phyloP scores from a whole-genome alignment of 2,113 vertebrate genomes.

The Neofelis nebulosa region DNA sequence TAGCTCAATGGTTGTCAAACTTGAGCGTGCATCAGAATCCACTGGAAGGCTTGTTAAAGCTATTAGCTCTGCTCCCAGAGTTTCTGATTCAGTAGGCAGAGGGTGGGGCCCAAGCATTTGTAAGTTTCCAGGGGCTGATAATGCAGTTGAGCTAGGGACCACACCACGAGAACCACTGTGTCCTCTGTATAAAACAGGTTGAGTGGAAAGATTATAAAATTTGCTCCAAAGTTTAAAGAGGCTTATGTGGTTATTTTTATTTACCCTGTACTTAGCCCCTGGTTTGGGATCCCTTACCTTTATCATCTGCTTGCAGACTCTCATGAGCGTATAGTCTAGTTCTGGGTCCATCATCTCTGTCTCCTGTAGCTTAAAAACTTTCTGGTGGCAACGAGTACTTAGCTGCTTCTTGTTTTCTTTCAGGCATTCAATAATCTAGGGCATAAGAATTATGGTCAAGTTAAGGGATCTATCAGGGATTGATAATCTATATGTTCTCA shows the following conservation, averaged over 20 bases:
- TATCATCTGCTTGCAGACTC: conserved; percentile 98
- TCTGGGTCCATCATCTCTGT: conserved; percentile 98
- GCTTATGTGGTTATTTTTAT: neutral
- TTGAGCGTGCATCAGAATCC: neutral
- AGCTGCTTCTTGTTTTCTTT: conserved; percentile 95
- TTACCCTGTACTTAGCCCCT: neutral
- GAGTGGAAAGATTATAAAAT: too few relatives aligned
- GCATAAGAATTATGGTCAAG: neutral
- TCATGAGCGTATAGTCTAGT: conserved; percentile 97
- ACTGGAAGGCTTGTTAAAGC: neutral
- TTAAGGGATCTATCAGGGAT: neutral
- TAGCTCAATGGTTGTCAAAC: neutral
- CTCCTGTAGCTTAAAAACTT: conserved; percentile 97
- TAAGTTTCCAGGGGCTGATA: neutral
- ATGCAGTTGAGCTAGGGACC: neutral
- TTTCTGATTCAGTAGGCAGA: neutral
- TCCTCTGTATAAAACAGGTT: neutral
- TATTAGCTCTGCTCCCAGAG: neutral
- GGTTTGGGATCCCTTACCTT: conserved; percentile 84
- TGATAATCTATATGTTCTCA: neutral
- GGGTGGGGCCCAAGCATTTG: neutral
- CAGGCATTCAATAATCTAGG: conserved; percentile 96
- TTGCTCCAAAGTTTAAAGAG: neutral
- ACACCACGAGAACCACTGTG: neutral
- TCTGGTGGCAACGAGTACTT: conserved; percentile 92